Evolutionary conservation across 2,113 vertebrate genomes (phyloP), one percentile per base, ranked within the genome.

Genomic region (Phoenicopterus ruber): DNA sequence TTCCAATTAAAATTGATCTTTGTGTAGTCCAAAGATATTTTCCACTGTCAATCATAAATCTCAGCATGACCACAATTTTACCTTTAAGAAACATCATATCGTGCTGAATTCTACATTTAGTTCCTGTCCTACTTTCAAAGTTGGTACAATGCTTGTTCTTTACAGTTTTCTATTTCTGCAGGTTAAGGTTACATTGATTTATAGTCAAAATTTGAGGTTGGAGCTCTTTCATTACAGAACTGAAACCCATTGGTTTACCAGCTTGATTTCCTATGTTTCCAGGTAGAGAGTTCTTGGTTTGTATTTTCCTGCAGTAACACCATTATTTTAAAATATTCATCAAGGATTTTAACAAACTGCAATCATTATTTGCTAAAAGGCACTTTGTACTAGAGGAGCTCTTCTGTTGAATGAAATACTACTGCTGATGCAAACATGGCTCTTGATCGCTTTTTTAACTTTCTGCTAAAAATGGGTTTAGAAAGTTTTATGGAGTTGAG

Each of bases 1-100:
- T 94, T 85, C 94, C 91, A 95, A 95, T 95, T 97, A 94, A 97
- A 97, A 91, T 82, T 96, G 95, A 95, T 96, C 91, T 96, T 87
- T 76, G 82, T 63, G 74, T 83, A 91, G 71, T 85, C 78, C 59
- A 93, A 96, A 96, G 89, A 32, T 89, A 91, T 87, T 91, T 95
- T 91, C 32, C n/a, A 70, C 85, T 86, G 89, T 91, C 93, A 97
- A 77, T 96, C 94, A 88, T 34, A 47, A 4, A 94, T 78, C 97
- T 94, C 93, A 96, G 94, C 96, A 96, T 44, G 95, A 97, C 55
- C 71, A 97, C 70, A 93, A 93, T 95, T 97, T 95, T 94, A 65
- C 78, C 78, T 93, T 94, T 88, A 89, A 96, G 91, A 85, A 96
- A 87, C 19, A 95, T 55, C 31, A 3, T 49, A 84, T 76, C 89